phyloP scores from a whole-genome alignment of 2,113 vertebrate genomes.

The Gobio gobio region DNA sequence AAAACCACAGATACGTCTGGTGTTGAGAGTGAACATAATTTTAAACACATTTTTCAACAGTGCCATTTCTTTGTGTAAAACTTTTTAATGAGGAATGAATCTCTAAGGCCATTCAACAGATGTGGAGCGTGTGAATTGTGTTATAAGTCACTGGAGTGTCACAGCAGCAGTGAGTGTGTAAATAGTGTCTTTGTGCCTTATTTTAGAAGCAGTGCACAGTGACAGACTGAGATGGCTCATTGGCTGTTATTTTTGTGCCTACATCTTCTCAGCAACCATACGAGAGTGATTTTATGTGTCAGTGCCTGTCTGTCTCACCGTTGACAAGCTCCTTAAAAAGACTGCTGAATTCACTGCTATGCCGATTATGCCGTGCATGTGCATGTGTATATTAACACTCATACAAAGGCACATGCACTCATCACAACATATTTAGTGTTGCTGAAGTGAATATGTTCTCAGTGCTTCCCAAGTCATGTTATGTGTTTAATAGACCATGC shows the following conservation, averaged over 20 bases:
- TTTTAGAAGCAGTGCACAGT: slow-evolving; percentile 44
- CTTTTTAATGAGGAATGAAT: background rate
- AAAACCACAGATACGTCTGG: background rate
- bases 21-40: background rate
- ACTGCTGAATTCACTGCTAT: slow-evolving; percentile 23
- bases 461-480: background rate
- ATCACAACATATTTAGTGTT: slow-evolving; percentile 13
- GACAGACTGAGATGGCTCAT: slow-evolving; percentile 44
- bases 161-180: slow-evolving; percentile 4
- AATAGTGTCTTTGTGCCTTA: slow-evolving; percentile 28
- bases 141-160: slow-evolving; percentile 28
- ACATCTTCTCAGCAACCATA: slow-evolving; percentile 41
- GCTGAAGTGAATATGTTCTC: background rate
- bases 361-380: background rate
- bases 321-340: slow-evolving; percentile 26
- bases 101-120: slow-evolving; percentile 3
- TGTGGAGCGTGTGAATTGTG: slow-evolving; percentile 32
- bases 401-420: background rate
- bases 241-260: slow-evolving; percentile 45
- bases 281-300: background rate
- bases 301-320: slow-evolving; percentile 1
- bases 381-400: background rate
- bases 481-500: background rate
- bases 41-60: background rate
- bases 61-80: slow-evolving; percentile 18